These are phyloP conservation scores for Ctena decussata DNA, from an alignment of 2,888 invertebrate species.

Conservation along the genomic window DNA sequence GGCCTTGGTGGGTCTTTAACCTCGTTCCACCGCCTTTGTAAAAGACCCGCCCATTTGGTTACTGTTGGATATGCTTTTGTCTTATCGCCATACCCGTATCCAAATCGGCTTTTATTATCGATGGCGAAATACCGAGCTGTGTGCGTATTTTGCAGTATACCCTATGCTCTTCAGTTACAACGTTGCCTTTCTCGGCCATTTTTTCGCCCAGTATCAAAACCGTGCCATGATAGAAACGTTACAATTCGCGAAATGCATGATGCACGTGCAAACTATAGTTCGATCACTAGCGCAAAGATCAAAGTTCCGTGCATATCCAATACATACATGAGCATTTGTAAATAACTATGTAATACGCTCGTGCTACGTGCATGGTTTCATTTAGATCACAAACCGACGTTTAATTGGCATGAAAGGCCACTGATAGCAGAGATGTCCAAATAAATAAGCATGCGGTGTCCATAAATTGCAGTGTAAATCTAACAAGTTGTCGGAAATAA, in stretches of 20 bases:
- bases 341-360: not conserved
- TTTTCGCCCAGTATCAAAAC: not conserved
- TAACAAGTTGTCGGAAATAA: too few species aligned
- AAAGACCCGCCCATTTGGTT: not conserved
- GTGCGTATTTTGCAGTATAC: slow-evolving; percentile 7
- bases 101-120: not conserved
- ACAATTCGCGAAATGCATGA: not conserved
- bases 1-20: not conserved
- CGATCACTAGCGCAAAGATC: not conserved
- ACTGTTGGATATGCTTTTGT: not conserved
- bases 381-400: too few species aligned
- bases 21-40: not conserved
- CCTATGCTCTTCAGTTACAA: not conserved
- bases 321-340: not conserved
- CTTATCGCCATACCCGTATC: not conserved
- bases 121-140: not conserved
- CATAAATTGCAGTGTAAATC: too few species aligned
- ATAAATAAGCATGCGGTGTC: too few species aligned
- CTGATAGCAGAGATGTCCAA: too few species aligned
- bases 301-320: not conserved
- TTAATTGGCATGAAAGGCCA: too few species aligned
- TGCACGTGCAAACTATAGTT: not conserved
- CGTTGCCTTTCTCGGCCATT: not conserved
- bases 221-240: not conserved
- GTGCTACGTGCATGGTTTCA: not conserved